These are phyloP conservation scores for Stenurella melanura DNA, from an alignment of 2,888 invertebrate genomes.

Conservation along the genomic window DNA sequence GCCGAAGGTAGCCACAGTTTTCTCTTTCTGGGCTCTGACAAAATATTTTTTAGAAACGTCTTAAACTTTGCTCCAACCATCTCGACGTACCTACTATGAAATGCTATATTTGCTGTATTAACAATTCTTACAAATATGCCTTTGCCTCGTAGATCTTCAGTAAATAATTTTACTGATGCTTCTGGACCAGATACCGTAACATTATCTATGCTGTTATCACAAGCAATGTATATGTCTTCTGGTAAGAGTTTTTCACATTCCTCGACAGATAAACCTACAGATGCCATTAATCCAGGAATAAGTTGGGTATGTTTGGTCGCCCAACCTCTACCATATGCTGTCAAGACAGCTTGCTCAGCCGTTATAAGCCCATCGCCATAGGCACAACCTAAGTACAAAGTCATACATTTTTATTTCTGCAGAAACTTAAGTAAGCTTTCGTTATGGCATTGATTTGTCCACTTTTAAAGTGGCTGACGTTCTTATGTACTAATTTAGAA, in stretches of 20 bases:
- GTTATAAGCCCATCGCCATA: constrained; percentile 80
- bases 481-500: too few relatives aligned
- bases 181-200: constrained; percentile 92
- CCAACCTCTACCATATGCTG: constrained; percentile 77
- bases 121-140: constrained; percentile 86
- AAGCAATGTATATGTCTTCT: constrained; percentile 87
- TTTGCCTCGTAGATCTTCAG: constrained; percentile 79
- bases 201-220: constrained; percentile 90
- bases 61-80: constrained; percentile 78
- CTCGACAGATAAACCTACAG: constrained; percentile 76
- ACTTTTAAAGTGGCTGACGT: too few relatives aligned
- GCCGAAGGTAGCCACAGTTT: constrained; percentile 91
- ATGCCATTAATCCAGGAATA: constrained; percentile 75
- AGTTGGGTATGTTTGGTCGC: constrained; percentile 68
- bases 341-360: constrained; percentile 77
- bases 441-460: too few relatives aligned
- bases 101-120: constrained; percentile 87
- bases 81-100: constrained; percentile 87
- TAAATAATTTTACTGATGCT: constrained; percentile 80
- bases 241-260: constrained; percentile 78
- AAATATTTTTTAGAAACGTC: constrained; percentile 79
- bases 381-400: constrained; percentile 72
- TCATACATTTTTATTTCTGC: background rate
- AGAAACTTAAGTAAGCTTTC: too few relatives aligned
- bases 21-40: constrained; percentile 80